Evolutionary conservation across 1,140 invertebrate species (phyloP).

Genomic region (Apis florea): DNA sequence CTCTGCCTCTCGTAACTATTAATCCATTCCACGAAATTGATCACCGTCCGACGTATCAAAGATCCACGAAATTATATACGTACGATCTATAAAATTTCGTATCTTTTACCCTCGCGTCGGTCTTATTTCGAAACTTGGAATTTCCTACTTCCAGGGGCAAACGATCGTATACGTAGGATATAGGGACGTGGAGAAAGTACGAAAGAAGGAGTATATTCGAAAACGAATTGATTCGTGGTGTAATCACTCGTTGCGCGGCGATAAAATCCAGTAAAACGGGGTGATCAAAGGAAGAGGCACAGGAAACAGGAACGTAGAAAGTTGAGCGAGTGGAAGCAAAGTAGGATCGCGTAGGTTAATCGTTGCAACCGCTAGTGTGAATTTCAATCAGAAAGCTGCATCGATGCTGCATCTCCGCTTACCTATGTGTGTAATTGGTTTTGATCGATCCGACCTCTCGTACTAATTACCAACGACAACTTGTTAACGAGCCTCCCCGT

Average conservation of each 20-base stretch:
- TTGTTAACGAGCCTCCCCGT: slow-evolving; percentile 34
- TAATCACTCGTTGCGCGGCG: no score
- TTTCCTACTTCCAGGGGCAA: no score
- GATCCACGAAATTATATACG: no score
- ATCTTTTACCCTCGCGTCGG: no score
- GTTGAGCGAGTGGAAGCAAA: neutral
- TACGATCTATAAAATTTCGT: no score
- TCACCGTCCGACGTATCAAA: neutral
- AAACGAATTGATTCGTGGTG: no score
- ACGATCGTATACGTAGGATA: no score
- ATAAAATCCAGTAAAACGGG: no score
- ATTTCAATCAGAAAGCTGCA: slow-evolving; percentile 39
- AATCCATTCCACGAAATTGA: slow-evolving; percentile 19
- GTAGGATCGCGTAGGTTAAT: slow-evolving; percentile 13
- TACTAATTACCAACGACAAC: slow-evolving; percentile 51
- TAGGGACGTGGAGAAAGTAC: no score
- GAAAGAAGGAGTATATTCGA: no score
- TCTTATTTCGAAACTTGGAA: no score
- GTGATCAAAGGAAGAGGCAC: neutral
- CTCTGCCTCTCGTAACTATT: neutral
- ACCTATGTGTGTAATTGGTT: slow-evolving; percentile 30
- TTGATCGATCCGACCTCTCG: slow-evolving; percentile 35
- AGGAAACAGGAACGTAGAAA: neutral
- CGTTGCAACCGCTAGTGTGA: slow-evolving; percentile 20
- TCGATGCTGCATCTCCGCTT: neutral